Conservation (phyloP, 2,113 vertebrate species). For the Phalacrocorax pelagicus region DNA sequence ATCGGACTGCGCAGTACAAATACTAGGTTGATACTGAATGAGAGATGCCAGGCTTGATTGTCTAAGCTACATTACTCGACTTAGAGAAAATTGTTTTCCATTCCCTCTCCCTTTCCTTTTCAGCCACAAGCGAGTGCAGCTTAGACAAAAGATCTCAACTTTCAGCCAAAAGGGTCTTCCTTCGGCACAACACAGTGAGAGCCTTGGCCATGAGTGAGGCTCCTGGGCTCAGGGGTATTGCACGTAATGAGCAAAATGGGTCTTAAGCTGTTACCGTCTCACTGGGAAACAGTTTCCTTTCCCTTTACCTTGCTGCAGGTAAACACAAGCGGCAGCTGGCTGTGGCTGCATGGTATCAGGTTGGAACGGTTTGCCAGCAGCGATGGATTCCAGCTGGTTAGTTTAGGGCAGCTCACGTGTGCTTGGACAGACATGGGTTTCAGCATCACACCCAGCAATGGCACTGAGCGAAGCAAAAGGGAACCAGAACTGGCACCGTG, state of each 20-base stretch:
- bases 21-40: background rate
- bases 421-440: background rate
- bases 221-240: background rate
- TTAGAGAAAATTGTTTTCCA: background rate
- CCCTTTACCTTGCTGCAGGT: background rate
- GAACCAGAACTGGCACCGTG: background rate
- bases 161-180: background rate
- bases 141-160: background rate
- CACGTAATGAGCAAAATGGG: background rate
- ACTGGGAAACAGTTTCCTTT: background rate
- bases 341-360: accelerated
- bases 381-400: background rate
- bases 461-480: background rate
- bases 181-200: background rate
- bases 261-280: background rate
- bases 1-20: background rate
- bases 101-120: background rate
- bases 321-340: background rate
- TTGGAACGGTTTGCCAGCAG: background rate
- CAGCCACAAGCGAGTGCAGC: background rate
- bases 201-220: accelerated
- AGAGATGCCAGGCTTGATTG: background rate
- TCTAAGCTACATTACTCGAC: background rate
- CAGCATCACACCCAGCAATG: background rate
- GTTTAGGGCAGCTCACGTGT: background rate